Conservation (phyloP, 2,113 vertebrate species). For the Uropsilus gracilis region DNA sequence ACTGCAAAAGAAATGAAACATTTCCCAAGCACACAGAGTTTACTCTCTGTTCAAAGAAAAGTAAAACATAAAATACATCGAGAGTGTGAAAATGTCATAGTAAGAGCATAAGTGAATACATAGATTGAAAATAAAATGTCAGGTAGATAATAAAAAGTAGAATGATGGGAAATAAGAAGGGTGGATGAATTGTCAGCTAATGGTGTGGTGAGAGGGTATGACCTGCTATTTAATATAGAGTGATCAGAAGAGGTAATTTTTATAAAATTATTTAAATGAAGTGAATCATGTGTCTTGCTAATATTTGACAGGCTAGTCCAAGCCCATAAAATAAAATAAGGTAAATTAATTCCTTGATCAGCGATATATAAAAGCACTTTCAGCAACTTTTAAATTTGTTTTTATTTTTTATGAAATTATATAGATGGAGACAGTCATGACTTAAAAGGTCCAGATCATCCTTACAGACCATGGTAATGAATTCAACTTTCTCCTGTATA, state of each 20-base stretch:
- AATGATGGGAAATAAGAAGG: not conserved
- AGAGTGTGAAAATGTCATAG: constrained; percentile 47
- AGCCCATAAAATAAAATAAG: not conserved
- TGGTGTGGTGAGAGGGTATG: not conserved
- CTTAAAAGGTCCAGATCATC: not conserved
- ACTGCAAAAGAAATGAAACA: not conserved
- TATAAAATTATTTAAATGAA: constrained; percentile 1
- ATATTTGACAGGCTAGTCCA: not conserved
- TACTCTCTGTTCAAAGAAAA: not conserved
- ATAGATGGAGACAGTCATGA: not conserved
- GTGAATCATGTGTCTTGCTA: not conserved
- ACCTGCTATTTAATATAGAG: not conserved
- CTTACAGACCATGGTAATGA: not conserved
- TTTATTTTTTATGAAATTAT: not conserved
- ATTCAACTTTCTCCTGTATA: not conserved
- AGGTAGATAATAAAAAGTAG: constrained; percentile 42
- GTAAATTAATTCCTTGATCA: not conserved
- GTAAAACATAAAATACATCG: not conserved
- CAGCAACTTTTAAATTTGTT: not conserved
- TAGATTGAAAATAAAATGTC: constrained; percentile 60
- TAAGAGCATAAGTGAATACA: constrained; percentile 8
- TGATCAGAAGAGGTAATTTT: not conserved
- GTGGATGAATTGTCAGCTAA: constrained; percentile 48
- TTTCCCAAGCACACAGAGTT: not conserved
- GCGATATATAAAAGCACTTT: not conserved